phyloP scores from a whole-genome alignment of 2,888 invertebrate species.

The Drosophila kambysellisi region DNA sequence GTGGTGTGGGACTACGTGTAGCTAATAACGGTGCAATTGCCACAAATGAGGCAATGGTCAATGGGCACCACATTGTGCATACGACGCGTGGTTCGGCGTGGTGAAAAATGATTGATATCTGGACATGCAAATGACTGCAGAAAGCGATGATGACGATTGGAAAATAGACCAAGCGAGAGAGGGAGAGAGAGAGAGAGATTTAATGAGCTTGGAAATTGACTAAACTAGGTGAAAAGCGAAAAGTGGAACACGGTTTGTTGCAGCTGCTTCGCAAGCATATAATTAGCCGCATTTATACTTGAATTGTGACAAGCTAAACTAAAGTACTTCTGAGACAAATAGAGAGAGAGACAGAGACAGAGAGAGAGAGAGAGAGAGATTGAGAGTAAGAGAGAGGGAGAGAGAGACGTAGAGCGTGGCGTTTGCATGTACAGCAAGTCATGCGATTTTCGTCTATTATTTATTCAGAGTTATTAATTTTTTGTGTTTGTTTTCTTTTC shows the following conservation, averaged over 20 bases:
- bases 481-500: slow-evolving; percentile 21
- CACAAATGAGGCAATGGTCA: slow-evolving; percentile 46
- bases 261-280: slow-evolving; percentile 43
- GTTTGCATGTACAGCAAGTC: slow-evolving; percentile 55
- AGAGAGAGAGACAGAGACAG: slow-evolving; percentile 6
- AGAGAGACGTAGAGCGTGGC: slow-evolving; percentile 30
- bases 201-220: slow-evolving; percentile 29
- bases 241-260: slow-evolving; percentile 56
- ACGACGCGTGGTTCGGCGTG: slow-evolving; percentile 47
- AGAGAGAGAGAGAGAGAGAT: slow-evolving; percentile 6
- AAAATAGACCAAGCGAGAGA: slow-evolving; percentile 11
- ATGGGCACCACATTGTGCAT: slow-evolving; percentile 55
- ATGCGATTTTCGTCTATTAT: slow-evolving; percentile 59
- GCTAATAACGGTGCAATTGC: slow-evolving; percentile 71
- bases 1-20: slow-evolving; percentile 55
- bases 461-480: slow-evolving; percentile 56
- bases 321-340: slow-evolving; percentile 18
- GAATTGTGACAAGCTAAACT: slow-evolving; percentile 34
- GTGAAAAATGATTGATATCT: slow-evolving; percentile 57
- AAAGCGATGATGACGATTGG: slow-evolving; percentile 26
- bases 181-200: slow-evolving; percentile 16
- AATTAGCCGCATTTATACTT: slow-evolving; percentile 61
- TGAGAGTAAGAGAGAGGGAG: slow-evolving; percentile 21
- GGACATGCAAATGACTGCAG: slow-evolving; percentile 66
- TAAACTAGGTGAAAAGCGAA: slow-evolving; percentile 31